Conservation (phyloP, 2,797 vertebrate species). For the Labroides dimidiatus region DNA sequence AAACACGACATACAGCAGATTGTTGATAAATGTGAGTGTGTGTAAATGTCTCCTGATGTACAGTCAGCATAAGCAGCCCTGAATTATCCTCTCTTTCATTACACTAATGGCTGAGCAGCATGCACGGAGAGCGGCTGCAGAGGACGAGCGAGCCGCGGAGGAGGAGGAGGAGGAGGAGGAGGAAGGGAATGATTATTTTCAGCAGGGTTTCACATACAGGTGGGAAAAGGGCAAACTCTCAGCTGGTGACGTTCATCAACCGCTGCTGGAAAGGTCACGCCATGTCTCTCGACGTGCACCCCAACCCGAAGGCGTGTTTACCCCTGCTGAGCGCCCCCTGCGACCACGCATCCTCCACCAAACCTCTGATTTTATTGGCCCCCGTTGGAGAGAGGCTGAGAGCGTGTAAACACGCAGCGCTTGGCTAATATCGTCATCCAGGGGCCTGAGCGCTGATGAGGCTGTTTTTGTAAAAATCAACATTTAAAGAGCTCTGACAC, state of each 20-base stretch:
- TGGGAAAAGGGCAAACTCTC: slow-evolving; percentile 83
- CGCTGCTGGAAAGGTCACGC: slow-evolving; percentile 76
- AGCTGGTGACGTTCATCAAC: slow-evolving; percentile 80
- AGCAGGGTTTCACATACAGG: slow-evolving; percentile 65
- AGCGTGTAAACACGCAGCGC: slow-evolving; percentile 15
- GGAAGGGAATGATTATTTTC: slow-evolving; percentile 56
- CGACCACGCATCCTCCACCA: not conserved
- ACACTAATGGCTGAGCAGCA: slow-evolving; percentile 58
- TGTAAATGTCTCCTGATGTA: slow-evolving; percentile 54
- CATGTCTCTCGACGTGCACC: slow-evolving; percentile 63
- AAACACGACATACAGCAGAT: slow-evolving; percentile 19
- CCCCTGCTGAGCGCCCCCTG: slow-evolving; percentile 44
- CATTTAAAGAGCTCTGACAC: slow-evolving; percentile 14
- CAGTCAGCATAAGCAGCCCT: slow-evolving; percentile 49
- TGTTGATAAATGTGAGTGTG: slow-evolving; percentile 46
- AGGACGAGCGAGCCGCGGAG: slow-evolving; percentile 1
- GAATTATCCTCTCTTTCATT: slow-evolving; percentile 62
- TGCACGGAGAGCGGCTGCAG: slow-evolving; percentile 12
- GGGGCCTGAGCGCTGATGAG: slow-evolving; percentile 29
- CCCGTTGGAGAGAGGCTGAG: slow-evolving; percentile 29
- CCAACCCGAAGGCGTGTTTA: slow-evolving; percentile 67
- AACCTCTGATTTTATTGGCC: slow-evolving; percentile 38
- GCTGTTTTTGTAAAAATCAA: slow-evolving; percentile 10
- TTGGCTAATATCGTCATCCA: slow-evolving; percentile 13
- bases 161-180: not conserved